Evolutionary conservation across 2,888 invertebrate species (phyloP).

Genomic region (Vesta saturnalis): DNA sequence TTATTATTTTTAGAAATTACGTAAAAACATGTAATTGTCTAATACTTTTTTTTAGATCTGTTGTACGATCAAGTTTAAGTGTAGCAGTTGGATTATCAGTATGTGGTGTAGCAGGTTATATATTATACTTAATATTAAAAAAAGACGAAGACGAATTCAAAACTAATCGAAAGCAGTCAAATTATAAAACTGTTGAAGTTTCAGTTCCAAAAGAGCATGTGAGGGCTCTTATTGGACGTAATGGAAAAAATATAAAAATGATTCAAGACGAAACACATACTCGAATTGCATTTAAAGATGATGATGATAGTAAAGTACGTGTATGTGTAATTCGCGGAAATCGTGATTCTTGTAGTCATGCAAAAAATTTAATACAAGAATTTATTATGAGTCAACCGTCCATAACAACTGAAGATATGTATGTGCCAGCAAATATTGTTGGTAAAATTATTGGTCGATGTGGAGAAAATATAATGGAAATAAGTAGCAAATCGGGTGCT

Average conservation of each 20-base stretch:
- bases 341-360: slow-evolving; percentile 72
- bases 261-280: slow-evolving; percentile 80
- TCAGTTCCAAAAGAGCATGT: slow-evolving; percentile 71
- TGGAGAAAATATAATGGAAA: slow-evolving; percentile 76
- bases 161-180: slow-evolving; percentile 50
- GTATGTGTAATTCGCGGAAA: slow-evolving; percentile 78
- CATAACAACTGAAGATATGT: slow-evolving; percentile 72
- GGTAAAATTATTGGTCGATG: slow-evolving; percentile 80
- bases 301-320: slow-evolving; percentile 67
- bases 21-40: too few species aligned
- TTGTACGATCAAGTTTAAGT: slow-evolving; percentile 56
- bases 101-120: slow-evolving; percentile 74
- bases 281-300: slow-evolving; percentile 65
- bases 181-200: slow-evolving; percentile 67
- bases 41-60: slow-evolving; percentile 46
- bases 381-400: slow-evolving; percentile 75
- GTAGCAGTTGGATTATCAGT: slow-evolving; percentile 73
- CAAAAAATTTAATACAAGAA: slow-evolving; percentile 76
- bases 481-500: slow-evolving; percentile 77
- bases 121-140: slow-evolving; percentile 74
- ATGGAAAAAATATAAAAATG: slow-evolving; percentile 78
- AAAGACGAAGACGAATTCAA: slow-evolving; percentile 69
- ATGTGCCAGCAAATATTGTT: slow-evolving; percentile 72
- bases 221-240: slow-evolving; percentile 76
- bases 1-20: too few species aligned